These are phyloP conservation scores for Pogonophryne albipinna DNA, from an alignment of 2,797 vertebrate species.

Conservation along the genomic window DNA sequence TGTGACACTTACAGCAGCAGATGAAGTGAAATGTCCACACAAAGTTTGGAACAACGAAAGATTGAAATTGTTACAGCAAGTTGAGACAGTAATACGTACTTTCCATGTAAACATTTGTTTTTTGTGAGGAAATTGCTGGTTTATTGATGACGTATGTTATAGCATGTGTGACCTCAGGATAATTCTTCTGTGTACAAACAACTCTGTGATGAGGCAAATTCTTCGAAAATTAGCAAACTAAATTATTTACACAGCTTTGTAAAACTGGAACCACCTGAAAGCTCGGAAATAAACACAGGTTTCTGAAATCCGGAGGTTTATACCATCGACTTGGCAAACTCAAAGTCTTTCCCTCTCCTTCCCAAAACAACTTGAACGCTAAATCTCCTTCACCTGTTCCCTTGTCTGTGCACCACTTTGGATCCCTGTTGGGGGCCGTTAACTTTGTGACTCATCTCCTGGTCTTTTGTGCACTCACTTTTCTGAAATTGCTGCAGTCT, in stretches of 20 bases:
- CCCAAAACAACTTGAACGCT: slow-evolving; percentile 48
- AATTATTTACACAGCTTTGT: slow-evolving; percentile 8
- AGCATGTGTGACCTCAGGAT: neutral
- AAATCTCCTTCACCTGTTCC: slow-evolving; percentile 68
- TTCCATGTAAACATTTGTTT: neutral
- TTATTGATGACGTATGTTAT: neutral
- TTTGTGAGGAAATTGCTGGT: neutral
- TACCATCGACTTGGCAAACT: slow-evolving; percentile 9
- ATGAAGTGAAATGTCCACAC: neutral
- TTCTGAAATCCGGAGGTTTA: slow-evolving; percentile 17
- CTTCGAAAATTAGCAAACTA: neutral
- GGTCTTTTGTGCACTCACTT: slow-evolving; percentile 73
- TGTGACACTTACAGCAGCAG: neutral
- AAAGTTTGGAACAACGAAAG: neutral
- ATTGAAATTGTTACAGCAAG: too few relatives aligned
- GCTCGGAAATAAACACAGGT: neutral
- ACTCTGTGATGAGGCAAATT: slow-evolving; percentile 1
- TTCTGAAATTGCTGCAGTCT: slow-evolving; percentile 78
- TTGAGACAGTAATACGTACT: neutral
- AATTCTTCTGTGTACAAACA: slow-evolving; percentile 13
- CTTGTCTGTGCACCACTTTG: slow-evolving; percentile 20
- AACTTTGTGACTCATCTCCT: slow-evolving; percentile 78
- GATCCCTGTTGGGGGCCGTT: slow-evolving; percentile 35
- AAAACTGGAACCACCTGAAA: slow-evolving; percentile 23
- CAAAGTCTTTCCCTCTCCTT: slow-evolving; percentile 27